Base-by-base conservation (phyloP, 2,888 invertebrate genomes). In the Caenorhabditis panamensis region DNA sequence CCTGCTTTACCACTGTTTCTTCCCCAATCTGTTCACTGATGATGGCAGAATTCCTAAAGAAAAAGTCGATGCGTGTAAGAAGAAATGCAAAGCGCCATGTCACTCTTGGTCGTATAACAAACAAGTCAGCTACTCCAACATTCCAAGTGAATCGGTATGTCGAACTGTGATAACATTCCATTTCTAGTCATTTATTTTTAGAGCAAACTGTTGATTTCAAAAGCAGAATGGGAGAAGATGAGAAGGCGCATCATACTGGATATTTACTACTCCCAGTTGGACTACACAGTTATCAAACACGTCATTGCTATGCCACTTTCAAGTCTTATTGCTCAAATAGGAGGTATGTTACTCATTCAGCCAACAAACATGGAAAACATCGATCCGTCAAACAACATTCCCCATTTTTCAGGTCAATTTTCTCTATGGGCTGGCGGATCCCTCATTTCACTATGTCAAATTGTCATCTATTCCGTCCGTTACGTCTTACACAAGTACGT, bases 401-500 rank as follows among this genome's bases (percentile, higher is more conserved):
- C 16, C 24, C 2, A 6, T 18, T 47, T n/a, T 83, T n/a, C 77
- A 88, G 88, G 88, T 63, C 89, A 89, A 84, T 85, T 89, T 41
- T 89, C 89, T 6, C 80, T 89, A 22, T 89, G 86, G 86, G 84
- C 89, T 22, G 89, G 89, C 20, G 88, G 86, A 31, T 87, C 87
- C 18, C 75, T 89, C 20, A 87, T 89, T 69, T 88, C 89, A 1
- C 54, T 89, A 8, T 80, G 82, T 61, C 89, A 89, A 72, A 59
- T 89, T 36, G 51, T 88, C 63, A 83, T 88, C 75, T 89, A 88
- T 69, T 28, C 68, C 20, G 54, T 51, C n/a, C 62, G 84, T 3
- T 77, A 71, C 54, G 58, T 77, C 41, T 41, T 73, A 36, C 77
- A 77, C 58, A 76, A 61, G 76, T 81, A 62, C 67, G 63, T 71